Evolutionary conservation across 2,797 vertebrate species (phyloP), one percentile per base, ranked within the genome.

Genomic region (Synaphobranchus kaupii): DNA sequence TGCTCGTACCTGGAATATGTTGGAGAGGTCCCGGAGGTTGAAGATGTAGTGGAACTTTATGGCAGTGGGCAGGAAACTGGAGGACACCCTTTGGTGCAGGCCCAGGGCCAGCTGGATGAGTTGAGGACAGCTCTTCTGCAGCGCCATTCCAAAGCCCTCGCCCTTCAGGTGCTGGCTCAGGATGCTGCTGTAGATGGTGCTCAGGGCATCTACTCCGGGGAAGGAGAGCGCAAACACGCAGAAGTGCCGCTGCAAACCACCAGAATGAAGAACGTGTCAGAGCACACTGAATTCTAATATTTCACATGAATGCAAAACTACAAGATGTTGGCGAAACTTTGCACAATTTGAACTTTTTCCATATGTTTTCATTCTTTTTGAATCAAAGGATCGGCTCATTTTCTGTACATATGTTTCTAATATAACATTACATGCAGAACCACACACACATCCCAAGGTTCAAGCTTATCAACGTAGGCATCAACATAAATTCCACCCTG

Each of bases 1-100:
- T 13, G 20, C 1, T 15, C 28, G 90, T 89, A 99, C 98, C 94
- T 99, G 98, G 94, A 99, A 99, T 89, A 99, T 97, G 90, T 96
- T 99, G 95, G 98, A 97, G 54, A 99, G 95, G 93, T 99, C 98
- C 34, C 98, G 94, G 89, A 99, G 96, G 92, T 98, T 99, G 92
- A 99, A 99, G 91, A 98, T 85, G 4, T 99, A 99, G 95, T 99
- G 98, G 93, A 99, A 99, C 94, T 99, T 99, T 93, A 98, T 89
- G 0, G 97, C 98, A 0, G 98, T 99, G 73, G 98, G 98, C 56
- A 99, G 96, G 92, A 99, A 99, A 0, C 94, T 93, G 88, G 96
- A 88, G 86, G 97, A 92, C 3, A 99, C 89, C 52, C 94, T 95
- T 90, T 95, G 95, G 89, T 99, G 98, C 85, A 99, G 91, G 1